Evolutionary conservation across 2,888 invertebrate genomes (phyloP), one percentile per base, ranked within the genome.

Genomic region (Eristalis tenax): DNA sequence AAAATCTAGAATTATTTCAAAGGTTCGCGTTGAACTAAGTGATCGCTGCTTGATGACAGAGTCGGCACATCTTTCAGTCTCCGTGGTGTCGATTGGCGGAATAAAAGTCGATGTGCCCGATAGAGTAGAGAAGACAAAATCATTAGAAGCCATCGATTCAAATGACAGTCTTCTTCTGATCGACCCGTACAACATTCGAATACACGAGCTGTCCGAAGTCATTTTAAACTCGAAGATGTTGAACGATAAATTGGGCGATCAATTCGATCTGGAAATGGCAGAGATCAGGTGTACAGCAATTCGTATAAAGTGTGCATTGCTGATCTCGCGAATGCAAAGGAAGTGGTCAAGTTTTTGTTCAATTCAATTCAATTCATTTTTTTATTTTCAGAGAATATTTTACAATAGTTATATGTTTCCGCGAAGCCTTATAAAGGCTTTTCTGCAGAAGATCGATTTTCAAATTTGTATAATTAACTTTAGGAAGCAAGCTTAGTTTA

Each of bases 91-190:
- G 22, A 92, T 96, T 22, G 94, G 95, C 1, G 94, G 94, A 10
- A 95, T 97, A 22, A 94, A 95, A 85, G 94, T 96, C 1, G 94
- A 95, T 75, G 95, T 95, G 81, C 92, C 95, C 1, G 96, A 96
- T 90, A 96, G 96, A 92, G 95, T 97, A 1, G 95, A 96, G 90
- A 94, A 95, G 63, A 94, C 94, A 1, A 95, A 95, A 89, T 94
- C 94, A 50, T 94, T 96, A 83, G 93, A 94, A 56, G 95, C 94
- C n/a, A 93, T 94, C 43, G 96, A 96, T 90, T 95, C 95, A 13
- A 94, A 94, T 88, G 95, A 95, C 18, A 93, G 94, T 89, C 89
- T 94, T 0, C 92, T 96, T 89, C 92, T 92, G 89, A 90, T 93
- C 59, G 93, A 93, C 89, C 89, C 90, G 11, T 88, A 90, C 2